These are phyloP conservation scores for Oncopeltus fasciatus DNA, from an alignment of 1,140 invertebrate genomes.

Conservation along the genomic window DNA sequence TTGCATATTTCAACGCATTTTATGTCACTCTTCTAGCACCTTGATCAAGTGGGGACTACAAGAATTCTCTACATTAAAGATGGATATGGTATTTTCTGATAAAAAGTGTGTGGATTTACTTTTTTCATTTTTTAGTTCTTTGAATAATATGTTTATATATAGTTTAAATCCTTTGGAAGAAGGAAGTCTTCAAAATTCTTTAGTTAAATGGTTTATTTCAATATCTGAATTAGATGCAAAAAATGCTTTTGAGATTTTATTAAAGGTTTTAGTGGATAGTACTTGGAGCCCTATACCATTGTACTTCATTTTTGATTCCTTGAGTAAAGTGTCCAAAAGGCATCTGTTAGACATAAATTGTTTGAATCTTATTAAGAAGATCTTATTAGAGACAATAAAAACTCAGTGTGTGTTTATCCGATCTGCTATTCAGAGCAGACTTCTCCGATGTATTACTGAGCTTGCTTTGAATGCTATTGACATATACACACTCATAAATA, in stretches of 20 bases:
- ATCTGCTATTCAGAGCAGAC: constrained; percentile 24
- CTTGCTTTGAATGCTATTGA: constrained; percentile 8
- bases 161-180: not conserved
- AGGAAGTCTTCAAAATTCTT: not conserved
- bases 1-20: constrained; percentile 30
- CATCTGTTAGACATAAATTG: constrained; percentile 6
- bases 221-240: not conserved
- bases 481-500: constrained; percentile 8
- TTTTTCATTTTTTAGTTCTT: constrained; percentile 22
- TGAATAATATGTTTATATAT: constrained; percentile 14
- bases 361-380: constrained; percentile 17
- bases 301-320: constrained; percentile 8
- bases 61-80: constrained; percentile 22
- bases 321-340: not conserved
- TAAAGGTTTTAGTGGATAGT: not conserved
- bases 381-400: constrained; percentile 20
- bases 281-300: constrained; percentile 18
- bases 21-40: constrained; percentile 32
- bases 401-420: constrained; percentile 24
- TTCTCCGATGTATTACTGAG: constrained; percentile 20
- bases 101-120: constrained; percentile 22
- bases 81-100: constrained; percentile 17
- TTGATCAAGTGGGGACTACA: constrained; percentile 33
- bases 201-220: not conserved
- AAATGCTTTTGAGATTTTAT: constrained; percentile 13